phyloP scores from a whole-genome alignment of 2,113 vertebrate genomes.

The Drymodes brunneopygia region DNA sequence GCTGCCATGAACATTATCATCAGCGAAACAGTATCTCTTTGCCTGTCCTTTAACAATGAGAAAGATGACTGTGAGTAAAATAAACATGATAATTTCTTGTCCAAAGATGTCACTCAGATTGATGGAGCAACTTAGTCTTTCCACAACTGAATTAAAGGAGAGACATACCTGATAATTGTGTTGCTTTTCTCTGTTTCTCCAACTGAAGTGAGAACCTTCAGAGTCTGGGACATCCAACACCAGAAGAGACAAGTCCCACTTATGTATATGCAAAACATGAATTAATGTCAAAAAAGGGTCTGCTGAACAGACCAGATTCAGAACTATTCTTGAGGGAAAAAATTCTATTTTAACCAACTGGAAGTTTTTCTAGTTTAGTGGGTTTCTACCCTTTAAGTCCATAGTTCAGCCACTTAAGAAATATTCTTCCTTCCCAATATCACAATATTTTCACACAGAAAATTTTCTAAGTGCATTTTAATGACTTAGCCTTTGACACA shows the following conservation, averaged over 20 bases:
- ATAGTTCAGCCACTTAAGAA: not conserved
- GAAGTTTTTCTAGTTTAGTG: not conserved
- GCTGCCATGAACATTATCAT: not conserved
- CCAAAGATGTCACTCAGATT: conserved; percentile 26
- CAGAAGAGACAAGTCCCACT: not conserved
- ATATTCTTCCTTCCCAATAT: not conserved
- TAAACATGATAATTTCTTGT: conserved; percentile 27
- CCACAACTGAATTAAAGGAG: not conserved
- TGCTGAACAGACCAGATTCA: not conserved
- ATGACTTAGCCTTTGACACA: not conserved
- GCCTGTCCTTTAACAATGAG: conserved; percentile 18
- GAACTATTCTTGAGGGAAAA: not conserved
- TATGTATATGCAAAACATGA: not conserved
- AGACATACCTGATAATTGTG: not conserved
- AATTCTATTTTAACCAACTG: not conserved
- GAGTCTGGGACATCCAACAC: not conserved
- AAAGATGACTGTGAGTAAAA: conserved; percentile 6
- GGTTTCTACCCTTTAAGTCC: not conserved
- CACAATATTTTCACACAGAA: not conserved
- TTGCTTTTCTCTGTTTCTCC: not conserved
- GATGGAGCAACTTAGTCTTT: not conserved
- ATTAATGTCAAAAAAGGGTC: not conserved
- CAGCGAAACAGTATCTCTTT: not conserved
- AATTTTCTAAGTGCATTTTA: not conserved
- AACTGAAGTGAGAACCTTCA: not conserved